Percentiles rank a stretch among this genome's conserved stretches.
Conservation (phyloP, 2,113 vertebrate genomes). For the Rhynchomys soricoides region DNA sequence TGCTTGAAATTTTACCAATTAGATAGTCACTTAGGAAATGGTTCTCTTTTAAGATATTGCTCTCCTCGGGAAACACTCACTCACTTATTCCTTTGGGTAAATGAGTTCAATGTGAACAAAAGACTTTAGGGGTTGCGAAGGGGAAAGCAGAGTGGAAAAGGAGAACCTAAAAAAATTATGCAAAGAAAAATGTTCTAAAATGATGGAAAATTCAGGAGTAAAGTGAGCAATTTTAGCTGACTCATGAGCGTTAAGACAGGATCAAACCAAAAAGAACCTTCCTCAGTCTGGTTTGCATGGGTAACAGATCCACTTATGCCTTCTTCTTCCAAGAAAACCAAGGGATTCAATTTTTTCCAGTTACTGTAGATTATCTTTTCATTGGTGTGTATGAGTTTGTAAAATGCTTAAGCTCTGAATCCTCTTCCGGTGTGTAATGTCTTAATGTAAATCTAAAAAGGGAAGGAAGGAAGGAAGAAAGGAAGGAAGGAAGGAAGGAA, state of each 20-base stretch:
- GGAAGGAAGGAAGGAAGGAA: too few relatives aligned
- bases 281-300: neutral
- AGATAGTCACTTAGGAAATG: conserved; percentile 43
- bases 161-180: neutral
- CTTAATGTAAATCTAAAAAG: conserved; percentile 51
- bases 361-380: neutral
- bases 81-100: conserved; percentile 55
- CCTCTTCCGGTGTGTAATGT: neutral
- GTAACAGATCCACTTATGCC: neutral
- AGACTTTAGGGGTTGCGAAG: neutral
- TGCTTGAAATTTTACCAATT: conserved; percentile 61
- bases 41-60: conserved; percentile 54
- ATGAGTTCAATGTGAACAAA: conserved; percentile 54
- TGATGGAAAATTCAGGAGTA: neutral
- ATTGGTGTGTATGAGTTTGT: neutral
- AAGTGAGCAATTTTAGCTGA: neutral
- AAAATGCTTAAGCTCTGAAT: neutral
- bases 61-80: neutral
- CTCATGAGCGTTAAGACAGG: neutral
- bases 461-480: too few relatives aligned
- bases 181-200: conserved; percentile 44
- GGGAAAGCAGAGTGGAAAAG: conserved; percentile 1
- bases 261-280: neutral
- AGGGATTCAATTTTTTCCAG: conserved; percentile 5
- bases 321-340: conserved; percentile 16